phyloP scores from a whole-genome alignment of 2,888 invertebrate genomes.

The Temnothorax ravouxi region DNA sequence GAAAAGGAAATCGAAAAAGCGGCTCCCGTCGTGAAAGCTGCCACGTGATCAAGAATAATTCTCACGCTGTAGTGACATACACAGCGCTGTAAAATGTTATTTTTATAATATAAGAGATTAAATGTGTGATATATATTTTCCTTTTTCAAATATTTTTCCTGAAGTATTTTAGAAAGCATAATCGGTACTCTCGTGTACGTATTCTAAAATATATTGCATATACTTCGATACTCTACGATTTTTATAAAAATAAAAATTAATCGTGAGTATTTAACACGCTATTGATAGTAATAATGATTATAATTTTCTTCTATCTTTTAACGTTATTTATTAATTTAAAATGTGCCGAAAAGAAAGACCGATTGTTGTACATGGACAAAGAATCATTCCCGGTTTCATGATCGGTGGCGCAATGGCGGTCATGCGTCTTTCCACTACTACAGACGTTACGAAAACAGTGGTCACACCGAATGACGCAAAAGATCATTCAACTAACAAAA shows the following conservation, averaged over 20 bases:
- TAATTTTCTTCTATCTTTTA: not conserved
- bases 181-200: not conserved
- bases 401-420: not conserved
- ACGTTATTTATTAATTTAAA: not conserved
- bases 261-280: not conserved
- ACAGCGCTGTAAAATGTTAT: not conserved
- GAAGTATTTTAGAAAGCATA: not conserved
- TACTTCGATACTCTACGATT: not conserved
- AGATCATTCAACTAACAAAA: constrained; percentile 70
- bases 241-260: not conserved
- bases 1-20: constrained; percentile 66
- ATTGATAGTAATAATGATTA: not conserved
- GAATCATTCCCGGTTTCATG: not conserved
- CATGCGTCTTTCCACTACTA: constrained; percentile 8
- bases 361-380: not conserved
- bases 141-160: not conserved
- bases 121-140: not conserved
- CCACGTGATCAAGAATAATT: constrained; percentile 11
- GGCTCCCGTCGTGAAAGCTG: not conserved
- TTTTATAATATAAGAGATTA: not conserved
- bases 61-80: not conserved
- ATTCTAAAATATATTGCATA: not conserved
- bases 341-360: not conserved
- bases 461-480: constrained; percentile 47
- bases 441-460: constrained; percentile 59